A percentile compares a stretch with the other conserved stretches of the same genome.
phyloP scores from a whole-genome alignment of 2,113 vertebrate species.

The Odontesthes bonariensis region DNA sequence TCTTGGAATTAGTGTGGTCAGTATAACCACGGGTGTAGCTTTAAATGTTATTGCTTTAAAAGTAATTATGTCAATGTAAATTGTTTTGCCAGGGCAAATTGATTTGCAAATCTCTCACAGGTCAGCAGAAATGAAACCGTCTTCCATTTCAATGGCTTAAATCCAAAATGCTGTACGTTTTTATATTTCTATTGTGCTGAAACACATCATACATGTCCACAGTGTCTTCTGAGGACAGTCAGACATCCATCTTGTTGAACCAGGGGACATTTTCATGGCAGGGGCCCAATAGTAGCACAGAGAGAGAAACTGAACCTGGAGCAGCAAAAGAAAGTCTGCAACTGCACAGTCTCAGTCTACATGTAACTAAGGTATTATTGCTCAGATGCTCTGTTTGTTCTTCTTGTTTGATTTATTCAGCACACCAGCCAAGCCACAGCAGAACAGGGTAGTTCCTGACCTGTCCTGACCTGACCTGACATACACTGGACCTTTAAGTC shows the following conservation, averaged over 20 bases:
- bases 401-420: not conserved
- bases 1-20: not conserved
- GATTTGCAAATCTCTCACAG: no score
- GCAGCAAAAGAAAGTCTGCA: slow-evolving; percentile 69
- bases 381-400: not conserved
- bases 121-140: not conserved
- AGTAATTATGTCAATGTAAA: not conserved
- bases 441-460: not conserved
- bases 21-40: not conserved
- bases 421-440: not conserved
- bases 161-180: no score
- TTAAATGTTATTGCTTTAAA: not conserved
- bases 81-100: not conserved
- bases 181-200: not conserved
- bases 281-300: slow-evolving; percentile 18
- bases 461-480: no score
- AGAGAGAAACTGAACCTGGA: slow-evolving; percentile 1
- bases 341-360: slow-evolving; percentile 84
- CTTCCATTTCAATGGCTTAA: not conserved
- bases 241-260: slow-evolving; percentile 81
- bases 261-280: slow-evolving; percentile 90
- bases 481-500: no score
- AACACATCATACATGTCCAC: not conserved
- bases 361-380: slow-evolving; percentile 84
- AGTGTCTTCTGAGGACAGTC: slow-evolving; percentile 77